Evolutionary conservation across 1,140 invertebrate genomes (phyloP), one percentile per base, ranked within the genome.

Genomic region (Akabosia matsudoensis): DNA sequence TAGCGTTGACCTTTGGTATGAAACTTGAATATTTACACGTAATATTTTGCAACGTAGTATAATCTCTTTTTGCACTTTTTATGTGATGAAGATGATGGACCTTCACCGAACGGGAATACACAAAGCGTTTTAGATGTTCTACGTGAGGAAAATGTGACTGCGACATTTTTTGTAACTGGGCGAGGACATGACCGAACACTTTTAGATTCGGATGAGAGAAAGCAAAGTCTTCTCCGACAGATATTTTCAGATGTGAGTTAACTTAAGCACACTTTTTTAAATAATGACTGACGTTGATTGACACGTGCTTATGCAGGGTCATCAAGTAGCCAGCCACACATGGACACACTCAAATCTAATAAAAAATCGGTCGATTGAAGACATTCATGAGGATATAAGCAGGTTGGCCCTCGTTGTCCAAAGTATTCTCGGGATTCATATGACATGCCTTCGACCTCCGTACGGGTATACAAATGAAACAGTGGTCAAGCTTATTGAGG

Each of bases 111-210:
- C 61, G 70, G 70, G n/a, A 22, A 22, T 2, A 72, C 70, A 1
- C 33, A 72, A 18, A 24, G 2, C 7, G 70, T 72, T 22, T 24
- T 72, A 22, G 14, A 45, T 24, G 70, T 45, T 24, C 70, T 72
- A 13, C 33, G 26, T 1, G 70, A 72, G 70, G 24, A 34, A 34
- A 26, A 26, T 7, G 70, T 72, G 2, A 72, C n/a, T 14, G 70
- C 70, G 18, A 72, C 70, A 10, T 72, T 72, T 72, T 72, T 72
- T 51, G 70, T 72, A 1, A 45, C 33, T 72, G 70, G 70, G 16
- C 33, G 22, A 16, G 37, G 33, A 4, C 37, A 72, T 31, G 61
- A 67, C 28, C 14, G 3, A 22, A 72, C 70, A 45, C n/a, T 30
- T 28, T 14, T 72, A 72, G 33, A 13, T 45, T 13, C 33, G 2